Conservation (phyloP, 2,888 invertebrate species). For the Lithosia quadra region DNA sequence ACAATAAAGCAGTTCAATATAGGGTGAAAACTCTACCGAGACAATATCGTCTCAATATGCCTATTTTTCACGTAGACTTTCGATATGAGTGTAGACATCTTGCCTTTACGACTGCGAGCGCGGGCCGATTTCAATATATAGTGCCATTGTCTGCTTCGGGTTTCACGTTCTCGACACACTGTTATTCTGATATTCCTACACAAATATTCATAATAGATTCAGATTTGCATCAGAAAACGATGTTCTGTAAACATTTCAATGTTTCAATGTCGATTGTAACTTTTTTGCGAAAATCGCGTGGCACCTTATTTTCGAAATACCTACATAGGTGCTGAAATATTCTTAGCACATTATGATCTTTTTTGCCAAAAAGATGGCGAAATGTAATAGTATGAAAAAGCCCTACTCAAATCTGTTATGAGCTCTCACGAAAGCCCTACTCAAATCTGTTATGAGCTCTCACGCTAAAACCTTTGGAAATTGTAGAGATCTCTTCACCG, state of each 20-base stretch:
- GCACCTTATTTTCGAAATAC: not conserved
- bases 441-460: too few species aligned
- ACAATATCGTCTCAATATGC: constrained; percentile 44
- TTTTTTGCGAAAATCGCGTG: not conserved
- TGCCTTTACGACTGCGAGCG: constrained; percentile 67
- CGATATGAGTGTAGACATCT: constrained; percentile 73
- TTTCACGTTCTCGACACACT: constrained; percentile 56
- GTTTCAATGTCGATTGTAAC: not conserved
- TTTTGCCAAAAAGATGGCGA: too few species aligned
- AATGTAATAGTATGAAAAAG: too few species aligned
- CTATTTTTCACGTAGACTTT: constrained; percentile 47
- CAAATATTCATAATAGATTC: constrained; percentile 47
- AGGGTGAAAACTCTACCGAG: constrained; percentile 32
- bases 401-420: too few species aligned
- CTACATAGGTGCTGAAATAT: not conserved
- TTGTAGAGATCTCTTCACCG: too few species aligned
- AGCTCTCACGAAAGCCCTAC: too few species aligned
- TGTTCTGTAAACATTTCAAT: constrained; percentile 7
- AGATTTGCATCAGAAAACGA: constrained; percentile 27
- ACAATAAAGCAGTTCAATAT: constrained; percentile 35
- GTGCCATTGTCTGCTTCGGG: constrained; percentile 57
- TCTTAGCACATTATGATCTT: too few species aligned
- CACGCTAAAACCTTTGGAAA: too few species aligned
- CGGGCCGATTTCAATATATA: constrained; percentile 66
- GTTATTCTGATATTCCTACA: constrained; percentile 56